A percentile compares a stretch with the other conserved stretches of the same genome.
Conservation (phyloP, 2,888 invertebrate genomes). For the Helicoverpa assulta region DNA sequence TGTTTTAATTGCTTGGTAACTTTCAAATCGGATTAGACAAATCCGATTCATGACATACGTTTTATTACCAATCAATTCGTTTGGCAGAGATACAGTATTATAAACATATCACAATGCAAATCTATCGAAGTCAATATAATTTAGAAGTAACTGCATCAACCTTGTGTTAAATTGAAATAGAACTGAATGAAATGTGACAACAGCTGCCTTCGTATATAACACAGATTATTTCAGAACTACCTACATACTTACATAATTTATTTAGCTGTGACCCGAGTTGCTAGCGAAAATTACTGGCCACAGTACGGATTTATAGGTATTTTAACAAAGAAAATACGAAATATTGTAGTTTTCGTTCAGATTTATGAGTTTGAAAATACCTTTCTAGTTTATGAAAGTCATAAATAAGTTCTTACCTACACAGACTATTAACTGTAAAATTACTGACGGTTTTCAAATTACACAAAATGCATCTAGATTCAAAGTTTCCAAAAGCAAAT, state of each 20-base stretch:
- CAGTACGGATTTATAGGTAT: conserved; percentile 3
- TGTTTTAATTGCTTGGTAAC: neutral
- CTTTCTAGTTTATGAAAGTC: conserved; percentile 2
- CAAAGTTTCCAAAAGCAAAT: too few relatives aligned
- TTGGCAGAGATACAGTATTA: conserved; percentile 18
- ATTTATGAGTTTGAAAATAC: conserved; percentile 14
- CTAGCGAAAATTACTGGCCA: conserved; percentile 24
- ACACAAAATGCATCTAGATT: too few relatives aligned
- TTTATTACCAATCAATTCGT: neutral
- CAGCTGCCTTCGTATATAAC: conserved; percentile 63
- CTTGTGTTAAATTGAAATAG: conserved; percentile 68
- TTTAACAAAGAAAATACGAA: neutral
- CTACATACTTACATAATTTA: conserved; percentile 31
- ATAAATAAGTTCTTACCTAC: neutral
- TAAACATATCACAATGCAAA: conserved; percentile 26
- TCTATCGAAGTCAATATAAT: conserved; percentile 46
- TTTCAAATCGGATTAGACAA: neutral
- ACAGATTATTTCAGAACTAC: conserved; percentile 43
- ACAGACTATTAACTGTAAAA: neutral
- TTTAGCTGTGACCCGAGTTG: conserved; percentile 33
- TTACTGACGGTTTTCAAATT: neutral
- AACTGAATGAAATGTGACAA: conserved; percentile 59
- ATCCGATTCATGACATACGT: neutral
- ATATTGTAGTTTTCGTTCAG: neutral
- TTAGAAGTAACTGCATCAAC: conserved; percentile 61